These are phyloP conservation scores for Theodoxus fluviatilis DNA, from an alignment of 2,888 invertebrate genomes.

Conservation along the genomic window DNA sequence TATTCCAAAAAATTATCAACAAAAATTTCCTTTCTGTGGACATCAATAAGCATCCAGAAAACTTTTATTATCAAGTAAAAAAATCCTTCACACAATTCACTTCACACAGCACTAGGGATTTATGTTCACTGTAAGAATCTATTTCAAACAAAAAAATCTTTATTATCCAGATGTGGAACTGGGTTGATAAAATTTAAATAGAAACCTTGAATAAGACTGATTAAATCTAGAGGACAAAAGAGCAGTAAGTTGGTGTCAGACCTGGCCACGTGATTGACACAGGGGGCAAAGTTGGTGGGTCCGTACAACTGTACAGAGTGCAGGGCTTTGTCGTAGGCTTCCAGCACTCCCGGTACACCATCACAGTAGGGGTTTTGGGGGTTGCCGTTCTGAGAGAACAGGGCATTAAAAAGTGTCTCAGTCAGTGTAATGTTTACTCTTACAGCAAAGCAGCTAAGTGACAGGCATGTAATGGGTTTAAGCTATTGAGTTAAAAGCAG, in stretches of 20 bases:
- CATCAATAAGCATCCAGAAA: no score
- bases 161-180: neutral
- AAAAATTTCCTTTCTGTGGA: no score
- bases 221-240: neutral
- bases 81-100: no score
- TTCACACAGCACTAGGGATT: no score
- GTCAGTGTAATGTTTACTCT: no score
- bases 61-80: no score
- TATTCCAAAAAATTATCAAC: no score
- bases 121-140: no score
- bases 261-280: constrained; percentile 68
- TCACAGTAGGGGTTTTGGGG: constrained; percentile 67
- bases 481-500: no score
- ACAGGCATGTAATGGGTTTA: no score
- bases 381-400: constrained; percentile 68
- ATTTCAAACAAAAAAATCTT: neutral
- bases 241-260: constrained; percentile 36
- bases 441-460: no score
- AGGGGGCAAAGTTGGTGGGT: constrained; percentile 72
- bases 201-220: neutral
- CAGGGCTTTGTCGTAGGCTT: constrained; percentile 68
- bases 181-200: neutral
- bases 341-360: constrained; percentile 67
- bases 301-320: constrained; percentile 69
- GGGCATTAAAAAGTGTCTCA: no score